phyloP scores from a whole-genome alignment of 2,888 invertebrate genomes.

The Hypomecis atomaria region DNA sequence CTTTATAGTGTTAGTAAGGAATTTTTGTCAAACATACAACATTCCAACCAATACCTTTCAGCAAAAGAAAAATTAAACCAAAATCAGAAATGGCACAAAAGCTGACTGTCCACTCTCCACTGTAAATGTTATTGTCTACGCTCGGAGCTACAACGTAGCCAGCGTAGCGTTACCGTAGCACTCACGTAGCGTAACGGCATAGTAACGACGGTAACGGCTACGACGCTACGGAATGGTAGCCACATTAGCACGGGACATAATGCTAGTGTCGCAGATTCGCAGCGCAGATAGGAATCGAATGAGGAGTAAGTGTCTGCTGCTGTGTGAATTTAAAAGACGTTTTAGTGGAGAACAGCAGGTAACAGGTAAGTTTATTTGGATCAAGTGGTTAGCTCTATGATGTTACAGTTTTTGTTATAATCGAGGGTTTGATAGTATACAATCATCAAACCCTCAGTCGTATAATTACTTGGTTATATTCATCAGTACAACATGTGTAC shows the following conservation, averaged over 20 bases:
- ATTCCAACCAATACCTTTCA: not conserved
- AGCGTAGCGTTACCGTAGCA: slow-evolving; percentile 37
- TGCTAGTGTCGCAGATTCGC: slow-evolving; percentile 36
- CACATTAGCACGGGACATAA: slow-evolving; percentile 39
- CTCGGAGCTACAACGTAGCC: slow-evolving; percentile 35
- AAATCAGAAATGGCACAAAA: slow-evolving; percentile 23
- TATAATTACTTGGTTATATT: no score
- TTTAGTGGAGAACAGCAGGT: slow-evolving; percentile 5
- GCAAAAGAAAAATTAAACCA: not conserved
- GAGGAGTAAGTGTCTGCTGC: slow-evolving; percentile 12
- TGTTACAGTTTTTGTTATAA: no score
- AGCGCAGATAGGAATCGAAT: slow-evolving; percentile 27
- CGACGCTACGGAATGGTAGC: slow-evolving; percentile 30
- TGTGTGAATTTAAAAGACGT: slow-evolving; percentile 12
- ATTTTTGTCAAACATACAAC: no score
- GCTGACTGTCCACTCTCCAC: slow-evolving; percentile 22
- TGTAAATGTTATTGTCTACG: slow-evolving; percentile 32
- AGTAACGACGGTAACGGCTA: slow-evolving; percentile 21
- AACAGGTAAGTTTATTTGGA: no score
- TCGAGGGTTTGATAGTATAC: no score
- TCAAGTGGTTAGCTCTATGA: no score
- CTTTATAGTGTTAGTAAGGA: no score
- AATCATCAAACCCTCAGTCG: no score
- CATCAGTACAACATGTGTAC: no score
- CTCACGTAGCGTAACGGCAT: slow-evolving; percentile 26